These are phyloP conservation scores for Amphimallon solstitiale DNA, from an alignment of 2,888 invertebrate genomes.

Conservation along the genomic window DNA sequence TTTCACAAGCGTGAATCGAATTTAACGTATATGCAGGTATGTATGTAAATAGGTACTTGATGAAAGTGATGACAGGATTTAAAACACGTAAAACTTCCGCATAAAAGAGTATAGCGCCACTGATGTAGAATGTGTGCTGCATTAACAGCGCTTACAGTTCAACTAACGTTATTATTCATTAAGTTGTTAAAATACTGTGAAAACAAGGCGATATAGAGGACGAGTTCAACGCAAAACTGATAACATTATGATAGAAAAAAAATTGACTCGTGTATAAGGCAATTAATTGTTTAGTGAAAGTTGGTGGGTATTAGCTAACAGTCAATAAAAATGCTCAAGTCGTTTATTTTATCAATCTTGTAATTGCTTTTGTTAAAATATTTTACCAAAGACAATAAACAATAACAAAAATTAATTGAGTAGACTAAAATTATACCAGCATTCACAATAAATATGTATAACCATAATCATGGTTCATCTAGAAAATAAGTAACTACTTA, in stretches of 20 bases:
- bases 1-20: background rate
- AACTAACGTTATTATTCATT: too few species aligned
- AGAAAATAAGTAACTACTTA: too few species aligned
- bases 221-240: slow-evolving; percentile 1
- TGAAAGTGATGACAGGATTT: background rate
- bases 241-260: background rate
- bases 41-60: too few species aligned
- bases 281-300: too few species aligned
- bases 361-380: background rate
- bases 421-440: too few species aligned
- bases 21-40: too few species aligned
- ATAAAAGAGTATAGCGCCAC: background rate
- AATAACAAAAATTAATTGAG: too few species aligned
- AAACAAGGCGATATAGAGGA: background rate
- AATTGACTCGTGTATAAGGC: too few species aligned
- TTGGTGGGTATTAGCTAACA: too few species aligned
- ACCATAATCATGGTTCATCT: too few species aligned
- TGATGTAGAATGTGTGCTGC: background rate
- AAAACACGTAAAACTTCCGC: background rate
- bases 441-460: too few species aligned
- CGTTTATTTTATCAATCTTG: background rate
- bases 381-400: too few species aligned
- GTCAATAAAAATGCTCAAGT: background rate
- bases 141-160: background rate
- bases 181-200: background rate